A percentile compares a stretch with the other conserved stretches of the same genome.
phyloP scores from a whole-genome alignment of 2,797 vertebrate species.

The Glyptemys insculpta region DNA sequence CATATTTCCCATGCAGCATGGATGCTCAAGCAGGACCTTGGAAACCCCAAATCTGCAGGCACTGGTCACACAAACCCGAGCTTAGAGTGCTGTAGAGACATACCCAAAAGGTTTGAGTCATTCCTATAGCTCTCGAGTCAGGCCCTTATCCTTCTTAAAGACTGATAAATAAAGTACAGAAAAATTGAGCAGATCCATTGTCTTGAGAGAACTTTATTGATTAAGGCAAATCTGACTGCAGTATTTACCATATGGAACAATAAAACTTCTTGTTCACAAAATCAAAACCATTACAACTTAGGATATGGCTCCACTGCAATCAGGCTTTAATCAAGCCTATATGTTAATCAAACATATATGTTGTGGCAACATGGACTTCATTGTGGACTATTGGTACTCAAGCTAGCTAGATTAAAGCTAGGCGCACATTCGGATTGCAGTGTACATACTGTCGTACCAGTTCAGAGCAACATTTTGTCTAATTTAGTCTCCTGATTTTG shows the following conservation, averaged over 20 bases:
- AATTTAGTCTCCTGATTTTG: not conserved
- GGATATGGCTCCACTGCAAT: not conserved
- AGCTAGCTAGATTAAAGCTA: not conserved
- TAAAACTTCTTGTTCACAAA: not conserved
- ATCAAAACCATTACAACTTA: not conserved
- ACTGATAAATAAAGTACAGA: not conserved
- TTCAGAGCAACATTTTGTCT: not conserved
- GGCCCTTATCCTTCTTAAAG: not conserved
- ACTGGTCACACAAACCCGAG: not conserved
- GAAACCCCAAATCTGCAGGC: not conserved
- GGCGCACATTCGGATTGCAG: not conserved
- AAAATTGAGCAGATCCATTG: not conserved
- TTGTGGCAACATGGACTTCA: too few relatives aligned
- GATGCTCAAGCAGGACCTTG: not conserved
- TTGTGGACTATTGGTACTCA: not conserved
- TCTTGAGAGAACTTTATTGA: constrained; percentile 13
- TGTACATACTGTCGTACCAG: not conserved
- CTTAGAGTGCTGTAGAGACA: not conserved
- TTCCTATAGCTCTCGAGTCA: not conserved
- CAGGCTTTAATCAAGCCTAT: not conserved
- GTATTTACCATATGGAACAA: not conserved
- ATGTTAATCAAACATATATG: not conserved
- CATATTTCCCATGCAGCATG: not conserved
- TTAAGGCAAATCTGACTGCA: not conserved
- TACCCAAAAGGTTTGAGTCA: not conserved